Base-by-base conservation (phyloP, 2,888 invertebrate species). In the Clostera curtula region DNA sequence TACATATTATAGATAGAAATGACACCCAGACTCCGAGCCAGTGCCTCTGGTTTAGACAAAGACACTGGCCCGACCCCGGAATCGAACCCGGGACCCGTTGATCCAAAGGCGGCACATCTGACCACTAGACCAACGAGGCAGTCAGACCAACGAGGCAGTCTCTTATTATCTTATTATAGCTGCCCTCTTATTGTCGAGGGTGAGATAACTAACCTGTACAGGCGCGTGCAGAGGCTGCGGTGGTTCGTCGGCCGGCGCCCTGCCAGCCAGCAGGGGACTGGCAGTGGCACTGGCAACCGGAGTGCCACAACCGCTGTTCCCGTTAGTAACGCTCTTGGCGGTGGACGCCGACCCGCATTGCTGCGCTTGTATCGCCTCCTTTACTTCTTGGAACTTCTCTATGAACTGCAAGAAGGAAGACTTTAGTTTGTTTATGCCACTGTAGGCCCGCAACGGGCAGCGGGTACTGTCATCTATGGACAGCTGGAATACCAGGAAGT, bases 341-440 rank as follows among this genome's bases (percentile, higher is more conserved):
- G 48, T 29, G 27, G 36, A 12, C 9, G 29, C 22, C 12, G 36
- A 45, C 3, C 60, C 53, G 32, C 69, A 63, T 28, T 74, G 74
- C 42, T 80, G 80, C 8, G 77, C 75, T 56, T 92, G 90, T 7
- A 97, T 97, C 19, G 97, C 93, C 72, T 97, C 97, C 70, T 97
- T 97, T 12, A 98, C 96, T 75, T 98, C 97, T 85, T 97, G 96
- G 76, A 98, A 98, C 79, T 98, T 97, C 73, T 98, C 97, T 54
- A 97, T 96, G 82, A 98, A 98, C 95, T 95, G 83, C 1, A 46
- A 38, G 29, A 19, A 12, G 11, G 16, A 16, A 14, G 8, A 14
- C 5, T 12, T 13, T 24, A 44, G 30, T 29, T 38, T 27, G 33
- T 60, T 58, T 41, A n/a, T n/a, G n/a, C n/a, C n/a, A n/a, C n/a